Conservation (phyloP, 2,113 vertebrate species). For the Crocuta crocuta region DNA sequence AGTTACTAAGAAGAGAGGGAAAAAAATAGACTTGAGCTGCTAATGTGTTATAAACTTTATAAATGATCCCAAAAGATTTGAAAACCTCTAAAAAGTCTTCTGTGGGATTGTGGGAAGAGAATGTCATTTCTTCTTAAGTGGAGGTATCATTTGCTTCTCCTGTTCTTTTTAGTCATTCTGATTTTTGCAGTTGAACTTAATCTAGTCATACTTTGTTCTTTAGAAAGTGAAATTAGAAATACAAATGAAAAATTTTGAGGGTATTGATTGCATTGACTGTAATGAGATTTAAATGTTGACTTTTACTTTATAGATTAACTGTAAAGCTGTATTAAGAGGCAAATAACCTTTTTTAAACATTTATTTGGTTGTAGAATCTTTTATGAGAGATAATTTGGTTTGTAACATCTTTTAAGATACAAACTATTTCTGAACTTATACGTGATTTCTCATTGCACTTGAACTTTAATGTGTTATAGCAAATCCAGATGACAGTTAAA, state of each 20-base stretch:
- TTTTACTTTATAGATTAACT: not conserved
- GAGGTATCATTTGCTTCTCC: not conserved
- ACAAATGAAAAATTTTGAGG: not conserved
- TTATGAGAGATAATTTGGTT: constrained; percentile 36
- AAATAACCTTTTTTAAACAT: constrained; percentile 5
- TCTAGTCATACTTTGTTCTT: not conserved
- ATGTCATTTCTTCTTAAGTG: constrained; percentile 33
- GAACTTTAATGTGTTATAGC: constrained; percentile 7
- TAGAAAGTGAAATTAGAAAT: constrained; percentile 50
- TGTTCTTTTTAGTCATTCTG: constrained; percentile 8
- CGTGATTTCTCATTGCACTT: not conserved
- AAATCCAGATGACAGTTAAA: constrained; percentile 19
- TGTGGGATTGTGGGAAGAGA: not conserved
- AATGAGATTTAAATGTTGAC: not conserved
- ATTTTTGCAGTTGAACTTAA: constrained; percentile 52
- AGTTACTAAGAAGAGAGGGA: not conserved
- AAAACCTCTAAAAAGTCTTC: not conserved
- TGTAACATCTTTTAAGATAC: constrained; percentile 25
- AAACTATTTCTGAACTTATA: not conserved
- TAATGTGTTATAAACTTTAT: not conserved
- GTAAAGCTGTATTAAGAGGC: not conserved
- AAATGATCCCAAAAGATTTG: not conserved
- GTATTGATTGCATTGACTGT: not conserved
- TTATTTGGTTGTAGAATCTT: constrained; percentile 13
- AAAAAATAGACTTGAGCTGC: not conserved